Conservation (phyloP, 2,888 invertebrate genomes). For the Eugnorisma glareosa region DNA sequence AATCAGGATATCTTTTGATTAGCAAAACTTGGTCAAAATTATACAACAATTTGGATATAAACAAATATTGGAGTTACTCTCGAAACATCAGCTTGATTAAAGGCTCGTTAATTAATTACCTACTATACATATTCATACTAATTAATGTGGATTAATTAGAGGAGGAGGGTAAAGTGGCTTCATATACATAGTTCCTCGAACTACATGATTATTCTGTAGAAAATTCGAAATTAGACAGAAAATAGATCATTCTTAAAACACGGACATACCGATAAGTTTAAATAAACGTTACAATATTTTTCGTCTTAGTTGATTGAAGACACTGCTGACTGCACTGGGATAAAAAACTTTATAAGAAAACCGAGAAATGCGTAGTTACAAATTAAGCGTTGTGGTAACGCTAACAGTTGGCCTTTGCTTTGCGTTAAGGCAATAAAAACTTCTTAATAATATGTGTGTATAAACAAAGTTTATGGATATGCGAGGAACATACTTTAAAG, state of each 20-base stretch:
- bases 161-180: neutral
- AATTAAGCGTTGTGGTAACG: neutral
- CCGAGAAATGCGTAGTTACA: neutral
- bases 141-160: constrained; percentile 26
- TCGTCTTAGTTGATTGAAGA: neutral
- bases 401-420: too few species aligned
- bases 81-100: constrained; percentile 43
- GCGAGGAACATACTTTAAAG: neutral
- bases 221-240: neutral
- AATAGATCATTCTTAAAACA: neutral
- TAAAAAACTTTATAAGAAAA: neutral
- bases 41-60: constrained; percentile 17
- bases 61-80: constrained; percentile 43
- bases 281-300: neutral
- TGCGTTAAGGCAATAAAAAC: neutral
- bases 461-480: neutral
- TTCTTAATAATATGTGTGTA: neutral
- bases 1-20: constrained; percentile 9
- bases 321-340: neutral
- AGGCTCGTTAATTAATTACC: constrained; percentile 28
- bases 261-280: neutral
- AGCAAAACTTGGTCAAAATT: constrained; percentile 14
- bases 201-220: neutral
- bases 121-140: constrained; percentile 11
- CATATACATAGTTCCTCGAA: neutral